Conservation (phyloP, 2,797 vertebrate species). For the Hyperoplus lanceolatus region DNA sequence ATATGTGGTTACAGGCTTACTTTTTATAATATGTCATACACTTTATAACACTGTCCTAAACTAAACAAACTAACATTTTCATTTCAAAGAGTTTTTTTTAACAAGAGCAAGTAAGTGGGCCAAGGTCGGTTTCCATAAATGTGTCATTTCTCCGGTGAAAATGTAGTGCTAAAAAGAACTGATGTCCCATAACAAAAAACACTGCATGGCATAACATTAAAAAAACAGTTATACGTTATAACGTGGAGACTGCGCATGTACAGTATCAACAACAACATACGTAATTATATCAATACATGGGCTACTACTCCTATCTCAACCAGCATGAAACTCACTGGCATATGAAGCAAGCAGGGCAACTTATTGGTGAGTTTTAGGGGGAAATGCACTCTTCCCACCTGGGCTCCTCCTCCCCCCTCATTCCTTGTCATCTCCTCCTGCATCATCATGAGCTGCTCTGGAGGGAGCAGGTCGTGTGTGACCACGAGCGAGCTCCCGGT, state of each 20-base stretch:
- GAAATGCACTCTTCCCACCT: conserved; percentile 85
- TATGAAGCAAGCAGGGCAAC: conserved; percentile 93
- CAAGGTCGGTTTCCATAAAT: not conserved
- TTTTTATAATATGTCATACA: not conserved
- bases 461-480: conserved; percentile 94
- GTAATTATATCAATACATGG: conserved; percentile 5
- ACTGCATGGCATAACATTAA: not conserved
- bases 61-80: not conserved
- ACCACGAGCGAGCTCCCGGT: conserved; percentile 88
- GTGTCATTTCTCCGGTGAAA: not conserved
- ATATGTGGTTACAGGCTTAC: not conserved
- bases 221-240: no score
- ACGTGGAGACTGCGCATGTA: not conserved
- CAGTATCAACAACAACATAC: conserved; percentile 12
- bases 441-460: conserved; percentile 96
- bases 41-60: not conserved
- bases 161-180: not conserved
- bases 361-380: conserved; percentile 94
- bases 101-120: not conserved
- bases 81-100: not conserved
- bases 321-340: conserved; percentile 89
- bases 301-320: conserved; percentile 10
- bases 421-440: conserved; percentile 96
- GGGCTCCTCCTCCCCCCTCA: conserved; percentile 77
- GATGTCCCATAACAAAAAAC: not conserved